Percentiles rank a stretch among this genome's conserved stretches.
Evolutionary conservation across 2,113 vertebrate species (phyloP).

Genomic region (Hylia prasina): DNA sequence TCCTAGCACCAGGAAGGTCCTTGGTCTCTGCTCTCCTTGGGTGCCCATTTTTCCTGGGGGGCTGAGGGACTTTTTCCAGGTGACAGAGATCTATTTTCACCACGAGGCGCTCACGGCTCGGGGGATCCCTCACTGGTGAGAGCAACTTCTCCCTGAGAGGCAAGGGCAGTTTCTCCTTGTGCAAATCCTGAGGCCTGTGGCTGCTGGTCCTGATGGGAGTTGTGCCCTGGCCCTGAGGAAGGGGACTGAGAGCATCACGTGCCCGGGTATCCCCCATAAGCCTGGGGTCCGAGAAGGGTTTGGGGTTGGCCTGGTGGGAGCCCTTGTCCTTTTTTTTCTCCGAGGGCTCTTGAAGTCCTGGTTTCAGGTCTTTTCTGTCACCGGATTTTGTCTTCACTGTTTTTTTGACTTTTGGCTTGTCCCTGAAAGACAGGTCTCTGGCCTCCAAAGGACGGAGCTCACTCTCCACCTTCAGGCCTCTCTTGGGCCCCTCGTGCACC

Average conservation of each 20-base stretch:
- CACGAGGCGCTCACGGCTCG: constrained; percentile 52
- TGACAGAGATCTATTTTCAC: constrained; percentile 85
- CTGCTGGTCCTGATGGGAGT: constrained; percentile 27
- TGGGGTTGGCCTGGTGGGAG: background rate
- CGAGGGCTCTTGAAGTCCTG: background rate
- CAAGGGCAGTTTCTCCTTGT: constrained; percentile 49
- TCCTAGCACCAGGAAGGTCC: background rate
- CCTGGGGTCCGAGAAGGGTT: background rate
- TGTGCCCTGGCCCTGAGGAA: constrained; percentile 55
- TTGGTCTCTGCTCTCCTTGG: constrained; percentile 27
- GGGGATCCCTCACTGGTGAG: constrained; percentile 13
- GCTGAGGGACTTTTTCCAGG: constrained; percentile 79
- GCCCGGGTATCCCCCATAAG: constrained; percentile 47
- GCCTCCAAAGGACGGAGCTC: constrained; percentile 49
- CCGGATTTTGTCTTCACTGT: constrained; percentile 67
- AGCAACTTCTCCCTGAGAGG: constrained; percentile 46
- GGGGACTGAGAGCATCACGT: background rate
- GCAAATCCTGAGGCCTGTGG: constrained; percentile 54
- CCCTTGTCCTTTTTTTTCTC: constrained; percentile 69
- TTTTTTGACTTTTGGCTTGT: constrained; percentile 82
- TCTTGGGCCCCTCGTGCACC: background rate
- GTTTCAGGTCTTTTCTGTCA: constrained; percentile 55
- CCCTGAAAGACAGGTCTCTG: constrained; percentile 72
- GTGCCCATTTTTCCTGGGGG: background rate
- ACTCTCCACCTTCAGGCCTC: constrained; percentile 61